Base-by-base conservation (phyloP, 1,140 invertebrate species). In the Drosophila tropicalis region DNA sequence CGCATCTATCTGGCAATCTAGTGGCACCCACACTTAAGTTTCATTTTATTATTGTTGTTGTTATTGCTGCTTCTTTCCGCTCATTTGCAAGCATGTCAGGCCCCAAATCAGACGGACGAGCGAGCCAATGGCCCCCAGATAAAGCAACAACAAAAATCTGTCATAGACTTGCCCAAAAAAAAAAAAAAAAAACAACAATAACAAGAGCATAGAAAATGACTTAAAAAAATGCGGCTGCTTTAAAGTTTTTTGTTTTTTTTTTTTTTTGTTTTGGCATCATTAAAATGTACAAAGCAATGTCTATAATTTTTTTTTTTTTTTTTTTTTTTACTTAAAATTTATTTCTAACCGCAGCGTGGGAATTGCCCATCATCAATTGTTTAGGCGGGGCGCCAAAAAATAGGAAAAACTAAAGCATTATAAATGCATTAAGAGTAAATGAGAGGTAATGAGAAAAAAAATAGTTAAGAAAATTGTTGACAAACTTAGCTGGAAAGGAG, bases 291-390 rank as follows among this genome's bases (percentile, higher is more conserved):
- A 77, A 73, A 87, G 83, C 71, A 72, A 70, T 76, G 76, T 80
- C 69, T 76, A 83, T 84, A 83, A 89, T 72, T 78, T 41, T 78
- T 62, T 51, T 19, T 55, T 34, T 51, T 70, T 74, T 71, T 51
- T 70, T 74, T 71, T 34, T 78, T 22, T 55, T 32, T 69, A 32
- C 54, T 56, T 12, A 39, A 76, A 76, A 86, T 86, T 86, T 86
- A 83, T 83, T 87, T 87, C 79, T 89, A 89, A 87, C 83, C 44
- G 83, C 83, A 89, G 83, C 84, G 83, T 87, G 83, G 83, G 83
- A 87, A 87, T 89, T 56, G 76, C 67, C 72, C 72, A 68, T 83
- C 84, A 83, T 83, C 84, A 83, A 89, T 89, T 89, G 83, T 87
- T 83, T 41, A 81, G 73, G 72, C 81, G 79, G 82, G 83, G 82